These are phyloP conservation scores for Ceraclea dissimilis DNA, from an alignment of 2,888 invertebrate genomes.

Conservation along the genomic window DNA sequence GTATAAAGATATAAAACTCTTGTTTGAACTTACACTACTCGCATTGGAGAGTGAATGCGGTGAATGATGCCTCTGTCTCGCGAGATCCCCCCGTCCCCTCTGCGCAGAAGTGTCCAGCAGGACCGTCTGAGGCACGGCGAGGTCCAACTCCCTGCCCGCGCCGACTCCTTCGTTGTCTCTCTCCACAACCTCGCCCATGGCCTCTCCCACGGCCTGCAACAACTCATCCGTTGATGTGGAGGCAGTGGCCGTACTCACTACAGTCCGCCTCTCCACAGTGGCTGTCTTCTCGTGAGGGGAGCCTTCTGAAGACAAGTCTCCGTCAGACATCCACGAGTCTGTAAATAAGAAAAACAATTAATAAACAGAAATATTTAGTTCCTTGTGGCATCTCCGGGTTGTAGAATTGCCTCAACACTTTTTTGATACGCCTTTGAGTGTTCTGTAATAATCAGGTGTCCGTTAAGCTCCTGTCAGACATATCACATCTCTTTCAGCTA, in stretches of 20 bases:
- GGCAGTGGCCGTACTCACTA: constrained; percentile 15
- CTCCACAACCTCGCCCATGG: constrained; percentile 33
- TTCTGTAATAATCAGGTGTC: no score
- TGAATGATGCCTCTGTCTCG: constrained; percentile 50
- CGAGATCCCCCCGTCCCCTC: constrained; percentile 68
- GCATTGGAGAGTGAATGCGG: constrained; percentile 46
- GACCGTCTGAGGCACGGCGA: constrained; percentile 80
- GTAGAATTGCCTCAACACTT: no score
- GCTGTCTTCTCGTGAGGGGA: constrained; percentile 67
- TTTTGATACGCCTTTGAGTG: no score
- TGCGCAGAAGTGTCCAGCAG: constrained; percentile 82
- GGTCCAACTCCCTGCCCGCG: constrained; percentile 49
- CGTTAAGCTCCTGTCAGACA: no score
- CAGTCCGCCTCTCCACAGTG: constrained; percentile 30
- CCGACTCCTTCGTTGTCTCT: constrained; percentile 14
- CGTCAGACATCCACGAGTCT: constrained; percentile 77
- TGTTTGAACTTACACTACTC: constrained; percentile 49
- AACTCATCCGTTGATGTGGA: constrained; percentile 1
- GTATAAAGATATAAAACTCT: no score
- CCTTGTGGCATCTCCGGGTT: no score
- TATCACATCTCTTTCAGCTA: no score
- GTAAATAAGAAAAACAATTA: background rate
- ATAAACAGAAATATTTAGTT: no score
- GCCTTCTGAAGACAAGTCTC: constrained; percentile 70
- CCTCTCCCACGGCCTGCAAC: background rate